These are phyloP conservation scores for Carlito syrichta DNA, from an alignment of 2,113 vertebrate species.

Conservation along the genomic window DNA sequence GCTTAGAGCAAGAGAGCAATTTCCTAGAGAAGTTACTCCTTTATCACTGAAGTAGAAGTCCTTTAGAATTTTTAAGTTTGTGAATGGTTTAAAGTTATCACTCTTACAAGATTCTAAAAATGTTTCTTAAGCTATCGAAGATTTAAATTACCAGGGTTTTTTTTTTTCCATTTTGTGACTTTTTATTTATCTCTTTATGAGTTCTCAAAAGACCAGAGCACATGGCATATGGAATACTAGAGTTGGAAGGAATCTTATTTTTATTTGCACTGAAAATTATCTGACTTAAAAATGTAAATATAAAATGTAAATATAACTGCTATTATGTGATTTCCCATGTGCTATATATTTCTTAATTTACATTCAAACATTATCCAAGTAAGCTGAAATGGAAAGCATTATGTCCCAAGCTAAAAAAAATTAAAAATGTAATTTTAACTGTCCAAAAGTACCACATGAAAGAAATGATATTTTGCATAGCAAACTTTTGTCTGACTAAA, in stretches of 20 bases:
- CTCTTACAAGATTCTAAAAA: not conserved
- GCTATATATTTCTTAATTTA: not conserved
- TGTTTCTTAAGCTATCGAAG: not conserved
- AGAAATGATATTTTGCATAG: not conserved
- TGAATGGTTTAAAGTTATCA: not conserved
- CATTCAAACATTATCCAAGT: not conserved
- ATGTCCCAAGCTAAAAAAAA: not conserved
- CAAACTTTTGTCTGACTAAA: not conserved
- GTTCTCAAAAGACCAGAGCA: not conserved
- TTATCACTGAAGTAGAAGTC: not conserved
- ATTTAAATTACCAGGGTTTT: not conserved
- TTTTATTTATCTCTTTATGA: constrained; percentile 7
- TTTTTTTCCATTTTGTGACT: not conserved
- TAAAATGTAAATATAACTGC: not conserved
- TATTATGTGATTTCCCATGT: not conserved
- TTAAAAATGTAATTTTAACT: not conserved
- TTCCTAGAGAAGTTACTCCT: not conserved
- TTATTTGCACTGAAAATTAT: constrained; percentile 37
- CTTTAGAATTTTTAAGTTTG: not conserved
- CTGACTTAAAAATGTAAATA: not conserved
- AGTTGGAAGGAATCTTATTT: not conserved
- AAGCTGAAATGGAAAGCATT: not conserved
- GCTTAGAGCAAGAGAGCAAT: not conserved
- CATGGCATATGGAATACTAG: not conserved
- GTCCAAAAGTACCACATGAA: not conserved